These are phyloP conservation scores for Procambarus clarkii DNA, from an alignment of 1,140 invertebrate species.

Conservation along the genomic window DNA sequence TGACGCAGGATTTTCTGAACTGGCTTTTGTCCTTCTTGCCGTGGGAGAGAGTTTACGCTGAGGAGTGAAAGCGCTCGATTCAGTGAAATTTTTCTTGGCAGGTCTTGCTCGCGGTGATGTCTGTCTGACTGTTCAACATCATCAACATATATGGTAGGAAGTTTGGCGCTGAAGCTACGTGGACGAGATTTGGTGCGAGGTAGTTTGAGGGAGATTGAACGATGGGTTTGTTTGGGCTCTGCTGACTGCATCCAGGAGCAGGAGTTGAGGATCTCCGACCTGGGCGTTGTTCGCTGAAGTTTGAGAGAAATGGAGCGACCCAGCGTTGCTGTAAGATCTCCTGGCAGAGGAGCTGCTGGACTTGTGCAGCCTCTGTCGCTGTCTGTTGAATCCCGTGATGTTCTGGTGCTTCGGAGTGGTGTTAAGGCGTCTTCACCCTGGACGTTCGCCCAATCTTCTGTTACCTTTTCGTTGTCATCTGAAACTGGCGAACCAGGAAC, in stretches of 20 bases:
- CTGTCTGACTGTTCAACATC: conserved; percentile 12
- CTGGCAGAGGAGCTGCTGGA: conserved; percentile 17
- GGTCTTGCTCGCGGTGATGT: not conserved
- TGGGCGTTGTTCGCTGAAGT: not conserved
- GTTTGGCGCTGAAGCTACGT: conserved; percentile 33
- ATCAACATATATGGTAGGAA: conserved; percentile 62
- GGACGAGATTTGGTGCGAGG: conserved; percentile 27
- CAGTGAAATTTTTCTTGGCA: conserved; percentile 13
- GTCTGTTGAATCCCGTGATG: conserved; percentile 29
- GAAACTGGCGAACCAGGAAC: conserved; percentile 4
- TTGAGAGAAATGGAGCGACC: conserved; percentile 49
- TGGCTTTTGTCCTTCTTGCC: conserved; percentile 36
- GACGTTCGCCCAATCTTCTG: not conserved
- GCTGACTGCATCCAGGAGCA: conserved; percentile 1
- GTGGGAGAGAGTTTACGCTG: conserved; percentile 15
- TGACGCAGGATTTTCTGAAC: conserved; percentile 55
- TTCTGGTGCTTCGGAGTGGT: not conserved
- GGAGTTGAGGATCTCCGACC: conserved; percentile 1
- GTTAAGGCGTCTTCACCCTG: not conserved
- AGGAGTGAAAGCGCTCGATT: conserved; percentile 15
- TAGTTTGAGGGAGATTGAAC: conserved; percentile 52
- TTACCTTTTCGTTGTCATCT: conserved; percentile 26
- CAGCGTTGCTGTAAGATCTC: conserved; percentile 19
- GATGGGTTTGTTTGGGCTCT: not conserved
- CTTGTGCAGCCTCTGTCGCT: conserved; percentile 44